phyloP scores from a whole-genome alignment of 2,888 invertebrate species.

The Melinaea menophilus region DNA sequence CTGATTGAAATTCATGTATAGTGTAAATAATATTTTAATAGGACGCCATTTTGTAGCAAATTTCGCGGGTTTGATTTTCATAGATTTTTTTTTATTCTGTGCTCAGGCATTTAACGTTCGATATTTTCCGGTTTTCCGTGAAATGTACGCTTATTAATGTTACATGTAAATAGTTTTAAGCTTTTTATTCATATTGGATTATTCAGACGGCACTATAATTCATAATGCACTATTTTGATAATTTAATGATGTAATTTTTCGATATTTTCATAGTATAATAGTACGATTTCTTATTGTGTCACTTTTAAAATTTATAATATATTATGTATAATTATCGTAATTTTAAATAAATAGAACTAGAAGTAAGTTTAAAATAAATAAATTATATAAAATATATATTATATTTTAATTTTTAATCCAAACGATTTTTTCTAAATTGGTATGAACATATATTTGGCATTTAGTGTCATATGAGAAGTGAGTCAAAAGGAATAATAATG shows the following conservation, averaged over 20 bases:
- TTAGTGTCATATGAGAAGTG: no score
- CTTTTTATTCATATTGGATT: conserved; percentile 13
- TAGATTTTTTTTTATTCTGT: background rate
- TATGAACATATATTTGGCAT: no score
- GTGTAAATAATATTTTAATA: background rate
- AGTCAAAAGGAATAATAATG: no score
- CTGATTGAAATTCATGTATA: conserved; percentile 2
- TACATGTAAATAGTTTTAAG: conserved; percentile 18
- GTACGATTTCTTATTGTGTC: background rate
- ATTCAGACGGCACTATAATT: background rate
- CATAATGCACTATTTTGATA: background rate
- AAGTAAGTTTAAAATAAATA: conserved; percentile 1
- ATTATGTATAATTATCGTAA: conserved; percentile 35
- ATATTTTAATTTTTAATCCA: background rate
- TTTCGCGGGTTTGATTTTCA: no score
- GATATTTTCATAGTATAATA: background rate
- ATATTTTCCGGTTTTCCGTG: conserved; percentile 23
- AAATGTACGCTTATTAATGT: conserved; percentile 34
- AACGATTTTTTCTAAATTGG: no score
- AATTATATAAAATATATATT: background rate
- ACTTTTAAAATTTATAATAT: conserved; percentile 31
- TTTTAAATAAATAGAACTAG: conserved; percentile 26
- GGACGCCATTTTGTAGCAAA: background rate
- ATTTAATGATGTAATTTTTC: background rate
- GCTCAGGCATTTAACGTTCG: conserved; percentile 13